These are phyloP conservation scores for Paedocypris micromegethes DNA, from an alignment of 2,797 vertebrate species.

Conservation along the genomic window DNA sequence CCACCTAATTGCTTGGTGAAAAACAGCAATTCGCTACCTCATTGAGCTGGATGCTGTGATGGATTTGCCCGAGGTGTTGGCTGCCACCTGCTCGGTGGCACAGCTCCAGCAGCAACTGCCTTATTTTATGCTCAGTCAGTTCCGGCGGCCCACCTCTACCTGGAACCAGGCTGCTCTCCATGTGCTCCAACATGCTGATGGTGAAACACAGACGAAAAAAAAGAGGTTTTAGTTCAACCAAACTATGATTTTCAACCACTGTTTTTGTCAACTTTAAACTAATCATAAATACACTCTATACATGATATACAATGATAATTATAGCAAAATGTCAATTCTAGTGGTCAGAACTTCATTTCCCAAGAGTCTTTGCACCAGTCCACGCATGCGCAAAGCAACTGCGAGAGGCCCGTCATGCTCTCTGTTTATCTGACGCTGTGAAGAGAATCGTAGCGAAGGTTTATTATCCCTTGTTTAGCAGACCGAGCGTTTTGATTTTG, in stretches of 20 bases:
- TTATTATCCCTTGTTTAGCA: too few species aligned
- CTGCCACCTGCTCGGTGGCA: slow-evolving; percentile 98
- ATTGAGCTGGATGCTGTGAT: slow-evolving; percentile 99
- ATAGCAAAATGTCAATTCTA: too few species aligned
- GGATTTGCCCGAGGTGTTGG: slow-evolving; percentile 96
- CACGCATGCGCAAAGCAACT: too few species aligned
- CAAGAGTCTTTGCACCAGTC: too few species aligned
- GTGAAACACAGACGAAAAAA: slow-evolving; percentile 24
- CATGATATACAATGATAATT: too few species aligned
- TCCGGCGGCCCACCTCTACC: slow-evolving; percentile 75
- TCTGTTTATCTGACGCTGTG: too few species aligned
- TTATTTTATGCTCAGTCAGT: slow-evolving; percentile 98
- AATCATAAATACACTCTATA: too few species aligned
- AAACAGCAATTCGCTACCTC: slow-evolving; percentile 95
- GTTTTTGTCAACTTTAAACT: slow-evolving; percentile 25
- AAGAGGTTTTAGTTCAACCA: slow-evolving; percentile 37
- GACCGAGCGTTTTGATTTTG: too few species aligned
- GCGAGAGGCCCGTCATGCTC: too few species aligned
- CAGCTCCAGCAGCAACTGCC: slow-evolving; percentile 94
- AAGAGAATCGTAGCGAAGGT: too few species aligned
- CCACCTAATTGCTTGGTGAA: slow-evolving; percentile 94
- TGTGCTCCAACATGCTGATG: slow-evolving; percentile 70
- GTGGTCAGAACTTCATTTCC: too few species aligned
- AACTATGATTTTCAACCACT: slow-evolving; percentile 13
- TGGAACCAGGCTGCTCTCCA: slow-evolving; percentile 57